Evolutionary conservation across 2,888 invertebrate species (phyloP).

Genomic region (Imbricaverruca yamaguchii): DNA sequence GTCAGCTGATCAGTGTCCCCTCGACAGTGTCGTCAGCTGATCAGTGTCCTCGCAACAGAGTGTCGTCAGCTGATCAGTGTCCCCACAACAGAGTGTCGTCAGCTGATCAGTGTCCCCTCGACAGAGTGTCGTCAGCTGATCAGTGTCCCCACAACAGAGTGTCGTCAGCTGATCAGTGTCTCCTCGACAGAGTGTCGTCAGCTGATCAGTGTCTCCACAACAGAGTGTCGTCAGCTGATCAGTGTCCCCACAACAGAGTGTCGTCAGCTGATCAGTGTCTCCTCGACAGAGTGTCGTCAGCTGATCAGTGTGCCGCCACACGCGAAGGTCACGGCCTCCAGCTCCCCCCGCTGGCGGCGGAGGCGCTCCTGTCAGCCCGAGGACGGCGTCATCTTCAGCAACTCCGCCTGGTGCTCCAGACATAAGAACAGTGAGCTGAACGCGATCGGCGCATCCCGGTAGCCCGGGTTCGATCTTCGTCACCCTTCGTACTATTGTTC

Average conservation of each 20-base stretch:
- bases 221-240: not conserved
- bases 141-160: too few relatives aligned
- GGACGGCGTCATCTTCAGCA: conserved; percentile 46
- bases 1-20: not conserved
- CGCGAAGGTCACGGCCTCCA: conserved; percentile 44
- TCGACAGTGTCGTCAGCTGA: too few relatives aligned
- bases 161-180: too few relatives aligned
- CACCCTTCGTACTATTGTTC: not conserved
- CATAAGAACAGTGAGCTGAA: conserved; percentile 42
- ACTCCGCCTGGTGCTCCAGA: conserved; percentile 48
- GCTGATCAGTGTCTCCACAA: too few relatives aligned
- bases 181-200: too few relatives aligned
- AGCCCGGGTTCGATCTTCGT: not conserved
- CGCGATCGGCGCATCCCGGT: not conserved
- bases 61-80: too few relatives aligned
- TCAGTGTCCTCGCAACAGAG: too few relatives aligned
- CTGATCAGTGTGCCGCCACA: conserved; percentile 45
- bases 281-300: conserved; percentile 44
- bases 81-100: too few relatives aligned
- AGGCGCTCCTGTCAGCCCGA: conserved; percentile 46
- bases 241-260: not conserved
- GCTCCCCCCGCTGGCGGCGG: conserved; percentile 41
- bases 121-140: too few relatives aligned
- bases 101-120: too few relatives aligned
- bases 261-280: not conserved